Evolutionary conservation across 2,888 invertebrate genomes (phyloP), one percentile per base, ranked within the genome.

Genomic region (Omphaloscelis lunosa): DNA sequence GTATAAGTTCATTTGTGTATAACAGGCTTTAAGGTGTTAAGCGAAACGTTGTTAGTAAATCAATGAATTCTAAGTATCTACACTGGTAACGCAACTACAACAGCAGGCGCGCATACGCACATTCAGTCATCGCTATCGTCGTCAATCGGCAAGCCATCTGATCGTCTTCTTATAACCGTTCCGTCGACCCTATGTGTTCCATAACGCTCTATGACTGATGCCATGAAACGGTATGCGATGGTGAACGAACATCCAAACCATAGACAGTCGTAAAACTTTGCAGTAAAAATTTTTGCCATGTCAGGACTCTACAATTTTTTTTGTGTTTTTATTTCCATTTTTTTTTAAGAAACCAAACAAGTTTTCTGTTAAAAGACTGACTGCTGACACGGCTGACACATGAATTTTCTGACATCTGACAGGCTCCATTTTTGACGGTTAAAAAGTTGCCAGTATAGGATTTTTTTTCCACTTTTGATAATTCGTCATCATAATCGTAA

Each of bases 171-270:
- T n/a, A 79, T 82, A 11, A 56, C 23, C 1, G 61, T 58, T 7
- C 79, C 82, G 56, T 82, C 53, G 12, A 79, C 76, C 15, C 41
- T 67, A 48, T 79, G 79, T 17, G 82, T 75, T 41, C 82, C 82
- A 63, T 75, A 79, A 17, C n/a, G 61, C 2, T 79, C 56, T 62
- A 79, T 79, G n/a, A 82, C n/a, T 4, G 15, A 7, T 1, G 7
- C 45, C 79, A 79, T 79, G 29, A 79, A 79, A 3, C 51, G 59
- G 34, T 79, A 79, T 20, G 77, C 77, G 8, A 82, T 0, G 1
- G 11, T 0, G 34, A 68, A 82, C 2, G 79, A 58, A 9, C n/a
- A 8, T 5, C 12, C 15, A 23, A 79, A 79, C 79, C 79, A 79
- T 5, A 75, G 0, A 9, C 23, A 2, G 20, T 79, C 79, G 1